Evolutionary conservation across 2,888 invertebrate genomes (phyloP).

Genomic region (Nysson spinosus): DNA sequence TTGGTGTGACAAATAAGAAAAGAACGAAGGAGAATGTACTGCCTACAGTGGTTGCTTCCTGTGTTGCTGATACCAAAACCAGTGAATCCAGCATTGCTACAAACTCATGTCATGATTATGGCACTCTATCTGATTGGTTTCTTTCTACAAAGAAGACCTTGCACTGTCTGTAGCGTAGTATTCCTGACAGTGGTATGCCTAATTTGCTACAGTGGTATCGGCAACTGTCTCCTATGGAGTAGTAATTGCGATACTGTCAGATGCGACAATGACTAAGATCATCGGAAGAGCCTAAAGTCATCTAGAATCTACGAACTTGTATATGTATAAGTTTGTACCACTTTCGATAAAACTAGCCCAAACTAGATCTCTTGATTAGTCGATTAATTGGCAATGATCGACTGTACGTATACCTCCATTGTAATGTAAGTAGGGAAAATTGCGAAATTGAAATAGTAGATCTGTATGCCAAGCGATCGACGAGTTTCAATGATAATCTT

Average conservation of each 20-base stretch:
- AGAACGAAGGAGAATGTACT: conserved; percentile 85
- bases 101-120: conserved; percentile 99
- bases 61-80: conserved; percentile 98
- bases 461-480: too few relatives aligned
- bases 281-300: neutral
- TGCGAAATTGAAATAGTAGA: too few relatives aligned
- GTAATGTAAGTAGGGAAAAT: too few relatives aligned
- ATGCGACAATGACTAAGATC: conserved; percentile 69
- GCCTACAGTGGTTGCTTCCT: conserved; percentile 97
- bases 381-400: too few relatives aligned
- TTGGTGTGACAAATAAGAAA: conserved; percentile 14
- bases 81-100: conserved; percentile 95
- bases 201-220: conserved; percentile 97
- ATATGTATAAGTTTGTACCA: too few relatives aligned
- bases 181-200: conserved; percentile 95
- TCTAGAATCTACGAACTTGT: too few relatives aligned
- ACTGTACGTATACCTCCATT: too few relatives aligned
- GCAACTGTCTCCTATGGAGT: conserved; percentile 96
- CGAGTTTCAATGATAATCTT: too few relatives aligned
- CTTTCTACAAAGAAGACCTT: conserved; percentile 97
- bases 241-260: conserved; percentile 83
- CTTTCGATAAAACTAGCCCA: too few relatives aligned
- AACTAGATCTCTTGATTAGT: too few relatives aligned
- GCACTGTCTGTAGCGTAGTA: conserved; percentile 97
- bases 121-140: conserved; percentile 97